Base-by-base conservation (phyloP, 2,113 vertebrate genomes). In the Salminus brasiliensis region DNA sequence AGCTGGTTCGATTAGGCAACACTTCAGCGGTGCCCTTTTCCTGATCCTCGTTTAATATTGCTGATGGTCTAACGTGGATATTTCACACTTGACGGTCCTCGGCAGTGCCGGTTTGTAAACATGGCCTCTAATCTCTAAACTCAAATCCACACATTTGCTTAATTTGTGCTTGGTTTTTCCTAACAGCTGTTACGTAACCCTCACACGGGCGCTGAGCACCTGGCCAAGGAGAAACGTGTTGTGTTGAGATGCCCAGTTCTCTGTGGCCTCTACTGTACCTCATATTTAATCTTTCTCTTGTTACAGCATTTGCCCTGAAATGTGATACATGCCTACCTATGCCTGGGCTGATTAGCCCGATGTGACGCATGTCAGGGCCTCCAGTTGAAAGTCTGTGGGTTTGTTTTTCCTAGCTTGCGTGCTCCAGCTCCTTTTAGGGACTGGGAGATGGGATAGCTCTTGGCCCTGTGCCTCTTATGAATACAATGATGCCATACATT, bases 151-250 rank as follows among this genome's bases (percentile, higher is more conserved):
- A 67, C 39, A 84, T 89, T 85, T 87, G 74, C 47, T 77, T 85
- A 81, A 90, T 86, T 72, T 60, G 49, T 29, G 47, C 52, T 67
- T 73, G 81, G 47, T 53, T 85, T 55, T 78, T 76, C 83, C 69
- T 79, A 82, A 60, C 53, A 76, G 72, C 67, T 43, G 62, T 77
- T 77, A 41, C 47, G 71, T 34, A 57, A 72, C 32, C 62, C 59
- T 55, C 34, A 41, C n/a, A 47, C 59, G 23, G 34, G 29, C 15
- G 32, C 21, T 13, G 15, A 47, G 47, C 39, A 80, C 62, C 71
- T 39, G 68, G 55, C 45, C 32, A 72, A 76, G 55, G 67, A 65
- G 55, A 30, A 49, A 52, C 75, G 30, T 13, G 68, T 77, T 79
- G 32, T 36, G 59, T 39, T 52, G 29, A 70, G 41, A 76, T n/a